Evolutionary conservation across 2,888 invertebrate species (phyloP), one percentile per base, ranked within the genome.

Genomic region (Pterobdella sp.): DNA sequence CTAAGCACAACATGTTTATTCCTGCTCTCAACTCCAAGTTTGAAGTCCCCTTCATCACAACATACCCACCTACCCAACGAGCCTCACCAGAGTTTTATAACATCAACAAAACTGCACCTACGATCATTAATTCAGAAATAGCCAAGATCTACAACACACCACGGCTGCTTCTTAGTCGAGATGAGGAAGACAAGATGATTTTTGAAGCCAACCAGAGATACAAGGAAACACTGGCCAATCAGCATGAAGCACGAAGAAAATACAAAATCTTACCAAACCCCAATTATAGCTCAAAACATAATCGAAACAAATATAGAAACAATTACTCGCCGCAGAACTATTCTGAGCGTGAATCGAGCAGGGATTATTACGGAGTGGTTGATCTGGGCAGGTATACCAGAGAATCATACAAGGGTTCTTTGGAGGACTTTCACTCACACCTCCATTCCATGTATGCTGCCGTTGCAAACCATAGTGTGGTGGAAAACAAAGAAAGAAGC

Each of bases 21-120:
- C 35, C 56, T 26, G 34, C 71, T 3, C 35, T 71, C 29, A 71
- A 56, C 63, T 32, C n/a, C 2, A 42, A 71, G 35, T 71, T 71
- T 36, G 32, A 71, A 31, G 32, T 71, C 32, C 71, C 71, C 63
- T 63, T 63, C 36, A 31, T 71, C 60, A 71, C 63, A 35, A 22
- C 34, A 22, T 56, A n/a, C 2, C 18, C 56, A n/a, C 71, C 71
- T 14, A 32, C 29, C 35, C 60, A 35, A 3, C 1, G 2, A n/a
- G 52, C 18, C 35, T 71, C 63, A 63, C 0, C 63, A 18, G 71
- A 71, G 63, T 63, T 35, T 34, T 34, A 63, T 63, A 36, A 36
- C 68, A 37, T 42, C n/a, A 68, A 32, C 63, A 2, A 29, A 3
- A 56, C 71, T 2, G 36, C 29, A 1, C 14, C 34, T 29, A 71